Evolutionary conservation across 2,797 vertebrate species (phyloP).

Genomic region (Acrocephalus scirpaceus): DNA sequence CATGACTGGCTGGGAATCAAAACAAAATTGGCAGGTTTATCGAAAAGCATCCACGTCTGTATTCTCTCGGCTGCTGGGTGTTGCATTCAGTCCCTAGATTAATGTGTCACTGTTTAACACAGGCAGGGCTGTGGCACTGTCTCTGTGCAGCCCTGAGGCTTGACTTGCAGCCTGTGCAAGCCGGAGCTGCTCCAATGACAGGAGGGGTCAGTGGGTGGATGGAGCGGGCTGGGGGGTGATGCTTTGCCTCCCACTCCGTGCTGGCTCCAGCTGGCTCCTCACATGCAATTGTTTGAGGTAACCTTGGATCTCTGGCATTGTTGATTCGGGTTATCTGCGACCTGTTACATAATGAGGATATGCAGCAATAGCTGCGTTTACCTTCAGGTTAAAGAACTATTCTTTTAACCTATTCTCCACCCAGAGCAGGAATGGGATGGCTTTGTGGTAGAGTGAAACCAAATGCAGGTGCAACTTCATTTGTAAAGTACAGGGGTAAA

Average conservation of each 20-base stretch:
- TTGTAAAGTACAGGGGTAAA: not conserved
- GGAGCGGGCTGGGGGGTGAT: fast-evolving
- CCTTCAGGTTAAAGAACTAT: not conserved
- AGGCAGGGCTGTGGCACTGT: not conserved
- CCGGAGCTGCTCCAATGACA: fast-evolving
- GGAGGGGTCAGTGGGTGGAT: not conserved
- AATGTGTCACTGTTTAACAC: not conserved
- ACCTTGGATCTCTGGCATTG: conserved; percentile 1
- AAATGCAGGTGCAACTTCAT: not conserved
- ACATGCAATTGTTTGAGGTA: not conserved
- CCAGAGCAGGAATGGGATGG: not conserved
- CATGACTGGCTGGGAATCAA: not conserved
- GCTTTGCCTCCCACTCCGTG: not conserved
- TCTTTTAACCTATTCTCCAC: not conserved
- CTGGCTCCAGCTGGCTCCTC: not conserved
- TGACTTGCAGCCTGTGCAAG: not conserved
- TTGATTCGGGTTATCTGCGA: not conserved
- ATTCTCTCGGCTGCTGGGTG: not conserved
- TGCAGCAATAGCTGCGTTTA: not conserved
- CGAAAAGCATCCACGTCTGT: not conserved
- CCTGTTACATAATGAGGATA: not conserved
- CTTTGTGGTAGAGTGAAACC: not conserved
- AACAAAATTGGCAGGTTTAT: not conserved
- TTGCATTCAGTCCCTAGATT: not conserved
- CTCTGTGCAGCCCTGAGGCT: not conserved